These are phyloP conservation scores for Coremacera marginata DNA, from an alignment of 2,888 invertebrate species.

Conservation along the genomic window DNA sequence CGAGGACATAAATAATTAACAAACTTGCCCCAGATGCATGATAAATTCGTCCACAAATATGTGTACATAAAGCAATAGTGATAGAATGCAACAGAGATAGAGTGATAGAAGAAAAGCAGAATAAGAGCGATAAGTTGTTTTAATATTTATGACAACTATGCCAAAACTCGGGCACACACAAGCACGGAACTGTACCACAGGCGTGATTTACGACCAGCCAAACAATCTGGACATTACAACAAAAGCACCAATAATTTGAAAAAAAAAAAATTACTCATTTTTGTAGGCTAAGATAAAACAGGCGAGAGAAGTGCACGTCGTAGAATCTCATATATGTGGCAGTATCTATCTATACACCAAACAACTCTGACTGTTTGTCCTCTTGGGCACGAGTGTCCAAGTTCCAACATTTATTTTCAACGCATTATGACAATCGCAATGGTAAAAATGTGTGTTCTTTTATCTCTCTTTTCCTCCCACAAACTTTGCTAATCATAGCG, in stretches of 20 bases:
- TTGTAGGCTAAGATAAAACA: constrained; percentile 46
- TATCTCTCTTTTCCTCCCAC: not conserved
- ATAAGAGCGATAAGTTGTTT: constrained; percentile 67
- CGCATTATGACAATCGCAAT: constrained; percentile 42
- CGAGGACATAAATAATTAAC: constrained; percentile 69
- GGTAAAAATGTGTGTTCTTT: not conserved
- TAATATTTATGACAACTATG: constrained; percentile 69
- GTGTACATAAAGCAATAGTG: constrained; percentile 11
- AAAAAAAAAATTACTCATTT: constrained; percentile 63
- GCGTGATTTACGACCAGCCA: constrained; percentile 65
- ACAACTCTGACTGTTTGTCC: not conserved
- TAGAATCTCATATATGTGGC: constrained; percentile 17
- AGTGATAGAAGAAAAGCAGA: not conserved
- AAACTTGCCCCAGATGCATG: constrained; percentile 63
- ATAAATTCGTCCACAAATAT: constrained; percentile 54
- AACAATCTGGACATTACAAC: constrained; percentile 54
- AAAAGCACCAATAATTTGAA: constrained; percentile 43
- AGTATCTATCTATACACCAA: constrained; percentile 26
- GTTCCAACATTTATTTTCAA: constrained; percentile 39
- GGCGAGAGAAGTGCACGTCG: too few species aligned
- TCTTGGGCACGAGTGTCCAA: constrained; percentile 37
- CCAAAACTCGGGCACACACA: constrained; percentile 25
- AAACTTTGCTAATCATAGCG: constrained; percentile 11
- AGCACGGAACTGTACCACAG: constrained; percentile 51
- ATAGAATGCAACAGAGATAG: not conserved